These are phyloP conservation scores for Spheniscus mendiculus DNA, from an alignment of 2,113 vertebrate genomes.

Conservation along the genomic window DNA sequence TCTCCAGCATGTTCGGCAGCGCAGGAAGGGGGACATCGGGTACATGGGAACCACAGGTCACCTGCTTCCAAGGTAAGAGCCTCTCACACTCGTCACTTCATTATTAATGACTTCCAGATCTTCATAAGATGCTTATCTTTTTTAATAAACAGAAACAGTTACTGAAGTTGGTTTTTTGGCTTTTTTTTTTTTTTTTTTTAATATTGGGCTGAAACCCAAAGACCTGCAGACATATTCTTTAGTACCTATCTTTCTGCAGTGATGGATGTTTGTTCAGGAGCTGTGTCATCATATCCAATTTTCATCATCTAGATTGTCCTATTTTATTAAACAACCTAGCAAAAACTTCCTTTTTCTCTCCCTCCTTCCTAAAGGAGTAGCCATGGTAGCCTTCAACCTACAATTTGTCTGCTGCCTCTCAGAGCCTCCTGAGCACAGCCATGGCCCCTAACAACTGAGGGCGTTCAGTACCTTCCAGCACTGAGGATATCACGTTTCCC, in stretches of 20 bases:
- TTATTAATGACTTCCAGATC: neutral
- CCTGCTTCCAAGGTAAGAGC: neutral
- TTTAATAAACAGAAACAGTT: conserved; percentile 24
- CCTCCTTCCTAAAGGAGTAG: neutral
- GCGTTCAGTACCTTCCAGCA: neutral
- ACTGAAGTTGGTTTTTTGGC: neutral
- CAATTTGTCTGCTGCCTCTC: neutral
- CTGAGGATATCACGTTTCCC: neutral
- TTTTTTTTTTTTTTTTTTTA: neutral
- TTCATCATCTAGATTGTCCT: neutral
- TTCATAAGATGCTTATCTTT: conserved; percentile 6
- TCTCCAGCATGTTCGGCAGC: neutral
- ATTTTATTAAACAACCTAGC: neutral
- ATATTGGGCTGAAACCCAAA: neutral
- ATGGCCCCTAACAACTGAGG: neutral
- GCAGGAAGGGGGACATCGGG: accelerated
- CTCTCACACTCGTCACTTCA: neutral
- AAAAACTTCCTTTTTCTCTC: neutral
- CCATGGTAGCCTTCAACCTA: neutral
- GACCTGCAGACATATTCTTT: neutral
- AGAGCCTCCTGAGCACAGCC: neutral
- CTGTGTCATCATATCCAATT: neutral
- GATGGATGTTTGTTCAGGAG: neutral
- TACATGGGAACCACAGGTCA: neutral
- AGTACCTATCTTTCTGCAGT: neutral